These are phyloP conservation scores for Entomobrya proxima DNA, from an alignment of 2,888 invertebrate genomes.

Conservation along the genomic window DNA sequence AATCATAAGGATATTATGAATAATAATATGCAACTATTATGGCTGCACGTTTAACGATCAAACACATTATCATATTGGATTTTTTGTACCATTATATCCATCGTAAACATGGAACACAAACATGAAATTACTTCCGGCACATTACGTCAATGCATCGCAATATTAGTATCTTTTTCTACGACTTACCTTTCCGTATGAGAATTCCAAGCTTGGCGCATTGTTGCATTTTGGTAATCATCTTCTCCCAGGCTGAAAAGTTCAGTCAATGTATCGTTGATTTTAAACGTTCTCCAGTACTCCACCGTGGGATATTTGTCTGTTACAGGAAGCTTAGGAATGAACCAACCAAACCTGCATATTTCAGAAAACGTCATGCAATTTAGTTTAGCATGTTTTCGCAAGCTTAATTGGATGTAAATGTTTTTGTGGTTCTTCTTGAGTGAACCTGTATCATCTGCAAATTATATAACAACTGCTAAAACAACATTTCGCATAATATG, in stretches of 20 bases:
- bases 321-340: slow-evolving; percentile 79
- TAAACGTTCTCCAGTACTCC: slow-evolving; percentile 82
- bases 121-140: neutral
- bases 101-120: neutral
- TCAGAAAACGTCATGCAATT: neutral
- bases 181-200: slow-evolving; percentile 71
- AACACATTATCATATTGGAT: no score
- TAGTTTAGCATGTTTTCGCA: neutral
- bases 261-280: slow-evolving; percentile 78
- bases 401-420: neutral
- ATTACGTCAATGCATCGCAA: neutral
- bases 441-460: no score
- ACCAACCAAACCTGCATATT: slow-evolving; percentile 82
- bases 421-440: neutral
- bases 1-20: no score
- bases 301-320: slow-evolving; percentile 76
- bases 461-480: no score
- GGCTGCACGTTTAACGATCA: no score
- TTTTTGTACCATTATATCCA: no score
- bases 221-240: slow-evolving; percentile 76
- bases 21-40: no score
- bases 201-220: slow-evolving; percentile 76
- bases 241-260: slow-evolving; percentile 79
- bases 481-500: no score
- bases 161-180: neutral